Base-by-base conservation (phyloP, 1,140 invertebrate genomes). In the Drosophila teissieri region DNA sequence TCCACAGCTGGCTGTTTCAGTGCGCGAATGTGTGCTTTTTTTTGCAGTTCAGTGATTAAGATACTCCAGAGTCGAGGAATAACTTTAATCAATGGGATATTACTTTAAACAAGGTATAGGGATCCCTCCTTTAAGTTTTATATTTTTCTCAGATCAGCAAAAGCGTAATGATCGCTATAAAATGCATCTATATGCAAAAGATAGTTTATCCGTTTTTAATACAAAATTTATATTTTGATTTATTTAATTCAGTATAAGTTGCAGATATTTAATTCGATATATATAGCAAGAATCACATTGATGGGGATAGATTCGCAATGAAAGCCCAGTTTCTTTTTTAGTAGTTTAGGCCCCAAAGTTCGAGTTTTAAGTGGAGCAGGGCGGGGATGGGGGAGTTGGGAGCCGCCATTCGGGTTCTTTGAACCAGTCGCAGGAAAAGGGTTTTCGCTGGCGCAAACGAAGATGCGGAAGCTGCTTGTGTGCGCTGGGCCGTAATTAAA, bases 401-500 rank as follows among this genome's bases (percentile, higher is more conserved):
- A 31, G 31, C 39, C n/a, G 39, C 2, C n/a, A 49, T 37, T 24
- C 58, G 45, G 64, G 31, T 69, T 27, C 65, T 40, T 70, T 57
- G 44, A 70, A 57, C 51, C 49, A 70, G 52, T 52, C 52, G 4
- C 15, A 14, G 31, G 14, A n/a, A 52, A 12, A 45, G 46, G 34
- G 44, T 34, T 52, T 34, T 17, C 27, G 49, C 34, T 24, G 34
- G 48, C 37, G 22, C 8, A 49, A 11, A 48, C 8, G 45, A 14
- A 14, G 24, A 24, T 31, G 49, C 11, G 37, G 31, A 37, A 49
- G 36, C 40, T 57, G 15, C 36, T 34, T 52, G 55, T 68, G 83
- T 79, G 70, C 72, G 67, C 60, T 82, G 75, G 58, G 64, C 34
- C 79, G 77, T 89, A 89, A 89, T 89, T 89, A 89, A 89, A 89